Evolutionary conservation across 1,140 invertebrate genomes (phyloP).

Genomic region (Drosophila pseudoobscura): DNA sequence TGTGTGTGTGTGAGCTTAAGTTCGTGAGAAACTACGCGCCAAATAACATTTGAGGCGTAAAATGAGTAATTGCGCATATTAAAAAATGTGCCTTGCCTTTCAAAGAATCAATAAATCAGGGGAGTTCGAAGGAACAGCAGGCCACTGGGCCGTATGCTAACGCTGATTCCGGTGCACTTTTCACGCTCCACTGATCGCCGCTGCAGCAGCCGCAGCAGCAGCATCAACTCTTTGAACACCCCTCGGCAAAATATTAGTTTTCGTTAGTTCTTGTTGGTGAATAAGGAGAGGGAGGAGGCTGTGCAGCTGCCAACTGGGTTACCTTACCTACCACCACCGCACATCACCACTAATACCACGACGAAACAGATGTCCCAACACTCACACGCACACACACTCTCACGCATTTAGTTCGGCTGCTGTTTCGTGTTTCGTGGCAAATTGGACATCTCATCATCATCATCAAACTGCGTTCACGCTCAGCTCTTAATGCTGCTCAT

Average conservation of each 20-base stretch:
- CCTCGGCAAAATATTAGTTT: conserved; percentile 55
- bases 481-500: conserved; percentile 51
- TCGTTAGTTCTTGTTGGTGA: conserved; percentile 20
- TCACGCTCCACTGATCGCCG: conserved; percentile 13
- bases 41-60: conserved; percentile 67
- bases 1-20: conserved; percentile 19
- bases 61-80: conserved; percentile 80
- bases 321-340: conserved; percentile 37
- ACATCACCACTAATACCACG: conserved; percentile 36
- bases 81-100: conserved; percentile 45
- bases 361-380: conserved; percentile 31
- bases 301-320: conserved; percentile 55
- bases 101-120: conserved; percentile 27
- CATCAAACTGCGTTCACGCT: conserved; percentile 32
- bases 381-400: conserved; percentile 19
- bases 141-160: conserved; percentile 50
- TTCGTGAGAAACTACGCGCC: conserved; percentile 67
- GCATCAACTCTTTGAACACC: conserved; percentile 26
- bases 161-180: conserved; percentile 31
- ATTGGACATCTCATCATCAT: conserved; percentile 38
- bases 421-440: conserved; percentile 52
- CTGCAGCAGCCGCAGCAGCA: background rate
- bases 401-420: conserved; percentile 2
- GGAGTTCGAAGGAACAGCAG: conserved; percentile 32
- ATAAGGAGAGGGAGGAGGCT: conserved; percentile 21